Evolutionary conservation across 2,888 invertebrate species (phyloP).

Genomic region (Dasysyrphus tricinctus): DNA sequence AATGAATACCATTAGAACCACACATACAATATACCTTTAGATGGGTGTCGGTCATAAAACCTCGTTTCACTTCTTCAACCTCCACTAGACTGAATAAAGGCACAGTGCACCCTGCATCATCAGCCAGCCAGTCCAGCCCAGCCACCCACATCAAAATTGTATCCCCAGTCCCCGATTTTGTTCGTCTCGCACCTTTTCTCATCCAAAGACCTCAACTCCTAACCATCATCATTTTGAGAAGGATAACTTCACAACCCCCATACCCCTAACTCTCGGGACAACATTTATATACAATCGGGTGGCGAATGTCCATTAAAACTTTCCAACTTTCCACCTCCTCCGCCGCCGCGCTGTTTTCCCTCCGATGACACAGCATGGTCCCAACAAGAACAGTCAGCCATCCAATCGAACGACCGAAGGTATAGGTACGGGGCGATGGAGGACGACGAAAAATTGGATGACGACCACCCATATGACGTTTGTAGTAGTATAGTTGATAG

Average conservation of each 20-base stretch:
- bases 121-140: too few relatives aligned
- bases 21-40: slow-evolving; percentile 21
- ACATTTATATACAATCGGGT: slow-evolving; percentile 49
- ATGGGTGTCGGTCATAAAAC: slow-evolving; percentile 71
- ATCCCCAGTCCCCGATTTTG: slow-evolving; percentile 50
- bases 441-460: slow-evolving; percentile 35
- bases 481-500: slow-evolving; percentile 18
- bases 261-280: slow-evolving; percentile 32
- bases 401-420: slow-evolving; percentile 60
- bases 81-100: slow-evolving; percentile 62
- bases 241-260: slow-evolving; percentile 51
- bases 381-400: slow-evolving; percentile 20
- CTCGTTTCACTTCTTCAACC: slow-evolving; percentile 54
- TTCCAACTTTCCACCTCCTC: slow-evolving; percentile 57
- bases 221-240: slow-evolving; percentile 53
- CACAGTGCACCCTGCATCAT: slow-evolving; percentile 48
- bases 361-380: slow-evolving; percentile 49
- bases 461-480: slow-evolving; percentile 54
- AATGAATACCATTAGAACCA: slow-evolving; percentile 39
- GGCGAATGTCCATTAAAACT: slow-evolving; percentile 75
- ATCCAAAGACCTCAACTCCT: slow-evolving; percentile 19
- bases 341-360: not conserved
- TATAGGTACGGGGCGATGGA: slow-evolving; percentile 11
- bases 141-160: slow-evolving; percentile 63
- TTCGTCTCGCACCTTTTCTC: slow-evolving; percentile 46